Evolutionary conservation across 2,888 invertebrate genomes (phyloP).

Genomic region (Tetragonula carbonaria): DNA sequence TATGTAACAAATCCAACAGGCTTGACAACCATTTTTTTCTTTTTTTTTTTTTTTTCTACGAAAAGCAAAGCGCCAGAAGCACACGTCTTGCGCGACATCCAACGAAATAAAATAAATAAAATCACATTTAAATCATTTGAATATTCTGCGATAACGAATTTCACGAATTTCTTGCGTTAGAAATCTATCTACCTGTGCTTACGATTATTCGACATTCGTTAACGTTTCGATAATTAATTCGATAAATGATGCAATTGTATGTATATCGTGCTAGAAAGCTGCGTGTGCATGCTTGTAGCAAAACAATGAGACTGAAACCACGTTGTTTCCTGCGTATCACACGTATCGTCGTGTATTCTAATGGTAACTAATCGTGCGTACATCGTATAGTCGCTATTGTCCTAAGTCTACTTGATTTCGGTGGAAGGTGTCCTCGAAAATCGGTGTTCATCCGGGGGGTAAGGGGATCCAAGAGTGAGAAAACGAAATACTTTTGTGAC

Average conservation of each 20-base stretch:
- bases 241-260: not conserved
- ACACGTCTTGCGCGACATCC: not conserved
- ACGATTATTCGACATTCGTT: not conserved
- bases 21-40: not conserved
- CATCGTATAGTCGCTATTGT: not conserved
- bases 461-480: not conserved
- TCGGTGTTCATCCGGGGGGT: slow-evolving; percentile 7
- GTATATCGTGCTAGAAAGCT: not conserved
- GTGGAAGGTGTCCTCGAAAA: slow-evolving; percentile 65
- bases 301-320: not conserved
- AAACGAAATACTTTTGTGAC: slow-evolving; percentile 37
- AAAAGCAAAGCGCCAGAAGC: not conserved
- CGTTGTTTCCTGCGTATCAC: not conserved
- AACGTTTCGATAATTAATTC: slow-evolving; percentile 6
- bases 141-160: slow-evolving; percentile 16
- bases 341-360: not conserved
- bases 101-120: not conserved
- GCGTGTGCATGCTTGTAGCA: not conserved
- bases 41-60: not conserved
- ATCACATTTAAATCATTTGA: not conserved
- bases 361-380: not conserved
- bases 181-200: not conserved
- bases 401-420: slow-evolving; percentile 41
- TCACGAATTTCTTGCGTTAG: slow-evolving; percentile 18
- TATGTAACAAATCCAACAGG: slow-evolving; percentile 15